Percentiles rank a stretch among this genome's conserved stretches.
These are phyloP conservation scores for Chelonus formosanus DNA, from an alignment of 2,888 invertebrate genomes.

Conservation along the genomic window DNA sequence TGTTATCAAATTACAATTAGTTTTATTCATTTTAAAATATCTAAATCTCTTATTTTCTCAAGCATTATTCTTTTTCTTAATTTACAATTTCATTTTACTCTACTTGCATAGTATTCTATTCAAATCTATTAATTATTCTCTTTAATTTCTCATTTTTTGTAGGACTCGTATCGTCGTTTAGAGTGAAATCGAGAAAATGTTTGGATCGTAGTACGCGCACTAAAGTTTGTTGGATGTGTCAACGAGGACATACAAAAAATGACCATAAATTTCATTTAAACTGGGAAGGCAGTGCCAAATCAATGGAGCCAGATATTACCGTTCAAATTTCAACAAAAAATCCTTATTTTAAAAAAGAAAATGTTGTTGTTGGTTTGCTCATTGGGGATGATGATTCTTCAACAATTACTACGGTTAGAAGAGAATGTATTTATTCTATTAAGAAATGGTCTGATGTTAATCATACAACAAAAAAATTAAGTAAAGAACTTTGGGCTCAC, in stretches of 20 bases:
- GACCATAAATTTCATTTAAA: constrained; percentile 7
- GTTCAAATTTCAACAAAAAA: constrained; percentile 42
- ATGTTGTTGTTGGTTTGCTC: constrained; percentile 35
- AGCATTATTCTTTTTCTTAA: too few species aligned
- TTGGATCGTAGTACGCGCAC: background rate
- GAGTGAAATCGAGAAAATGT: too few species aligned
- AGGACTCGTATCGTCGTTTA: too few species aligned
- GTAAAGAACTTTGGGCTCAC: background rate
- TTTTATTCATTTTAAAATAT: too few species aligned
- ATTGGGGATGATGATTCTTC: constrained; percentile 46
- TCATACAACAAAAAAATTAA: constrained; percentile 24
- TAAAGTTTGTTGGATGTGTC: background rate
- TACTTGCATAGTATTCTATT: too few species aligned
- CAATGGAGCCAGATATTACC: constrained; percentile 32
- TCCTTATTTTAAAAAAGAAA: constrained; percentile 32
- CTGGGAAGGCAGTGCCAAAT: background rate
- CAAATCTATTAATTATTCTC: too few species aligned
- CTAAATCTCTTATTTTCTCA: too few species aligned
- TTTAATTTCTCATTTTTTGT: too few species aligned
- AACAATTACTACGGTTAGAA: constrained; percentile 39
- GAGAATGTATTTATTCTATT: constrained; percentile 30
- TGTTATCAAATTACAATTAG: too few species aligned
- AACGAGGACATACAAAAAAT: background rate
- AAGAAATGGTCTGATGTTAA: constrained; percentile 36
- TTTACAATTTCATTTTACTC: too few species aligned